Conservation (phyloP, 2,113 vertebrate species). For the Mobula birostris region DNA sequence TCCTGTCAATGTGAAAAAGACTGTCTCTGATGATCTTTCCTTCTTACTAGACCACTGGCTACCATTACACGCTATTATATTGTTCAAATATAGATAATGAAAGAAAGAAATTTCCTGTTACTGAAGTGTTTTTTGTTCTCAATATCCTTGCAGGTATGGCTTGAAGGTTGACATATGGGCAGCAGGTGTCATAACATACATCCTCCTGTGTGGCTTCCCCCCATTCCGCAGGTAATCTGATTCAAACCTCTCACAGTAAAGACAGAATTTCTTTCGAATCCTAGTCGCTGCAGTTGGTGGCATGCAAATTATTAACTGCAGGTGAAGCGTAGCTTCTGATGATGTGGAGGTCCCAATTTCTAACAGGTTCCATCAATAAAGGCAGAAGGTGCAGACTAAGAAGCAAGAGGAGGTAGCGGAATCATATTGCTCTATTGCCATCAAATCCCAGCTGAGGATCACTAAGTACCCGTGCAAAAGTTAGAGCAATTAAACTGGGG, state of each 20-base stretch:
- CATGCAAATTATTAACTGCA: background rate
- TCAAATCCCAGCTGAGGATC: background rate
- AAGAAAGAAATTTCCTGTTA: background rate
- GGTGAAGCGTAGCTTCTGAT: background rate
- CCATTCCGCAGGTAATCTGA: conserved; percentile 83
- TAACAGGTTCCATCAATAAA: background rate
- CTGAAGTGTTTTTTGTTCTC: background rate
- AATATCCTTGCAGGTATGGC: conserved; percentile 68
- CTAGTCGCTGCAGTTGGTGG: background rate
- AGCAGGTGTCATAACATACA: conserved; percentile 94
- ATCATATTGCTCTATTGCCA: too few relatives aligned
- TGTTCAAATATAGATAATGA: background rate
- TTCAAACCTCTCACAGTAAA: background rate
- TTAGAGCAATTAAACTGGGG: too few relatives aligned
- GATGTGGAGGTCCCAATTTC: background rate
- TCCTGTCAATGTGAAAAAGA: background rate
- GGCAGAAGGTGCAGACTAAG: background rate
- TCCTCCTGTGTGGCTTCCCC: conserved; percentile 91
- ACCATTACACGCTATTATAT: background rate
- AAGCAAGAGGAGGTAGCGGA: background rate
- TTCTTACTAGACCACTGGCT: background rate
- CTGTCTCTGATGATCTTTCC: background rate
- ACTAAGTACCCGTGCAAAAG: background rate
- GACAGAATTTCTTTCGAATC: background rate
- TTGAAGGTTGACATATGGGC: conserved; percentile 98